Base-by-base conservation (phyloP, 2,113 vertebrate genomes). In the Pygoscelis adeliae region DNA sequence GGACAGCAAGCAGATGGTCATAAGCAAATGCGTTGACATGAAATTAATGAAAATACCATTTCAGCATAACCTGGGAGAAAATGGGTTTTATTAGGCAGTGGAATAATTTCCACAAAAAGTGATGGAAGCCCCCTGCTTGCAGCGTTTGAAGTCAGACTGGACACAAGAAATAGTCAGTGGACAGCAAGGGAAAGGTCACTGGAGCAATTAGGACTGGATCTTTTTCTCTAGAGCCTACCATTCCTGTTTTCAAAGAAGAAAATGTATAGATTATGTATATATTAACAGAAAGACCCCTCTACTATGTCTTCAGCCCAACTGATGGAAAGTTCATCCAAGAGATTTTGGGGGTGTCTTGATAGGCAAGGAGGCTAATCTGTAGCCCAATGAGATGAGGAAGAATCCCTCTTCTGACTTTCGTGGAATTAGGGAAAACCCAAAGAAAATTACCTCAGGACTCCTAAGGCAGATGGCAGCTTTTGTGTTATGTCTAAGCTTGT, bases 1-100 rank as follows among this genome's bases (percentile, higher is more conserved):
- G 87, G 81, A 96, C 93, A 95, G 88, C 9, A 92, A 95, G 79
- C 87, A 97, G 78, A 96, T 94, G 89, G 84, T 66, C 78, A 77
- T 55, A 91, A 91, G 80, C 4, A 3, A 94, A 89, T 58, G 50
- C 53, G 73, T 55, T 96, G 70, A 93, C 81, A 94, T 70, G 58
- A 97, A 96, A 94, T 87, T 89, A 85, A 93, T 70, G 84, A 91
- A 96, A 96, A 95, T 70, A 94, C 47, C 59, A 95, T 59, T 87
- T 96, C 34, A 85, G 73, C 5, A 10, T 80, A 89, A 96, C 56
- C 79, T 86, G 50, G 27, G 79, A 93, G 42, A 90, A 42, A 72
- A 87, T 47, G 59, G 58, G 73, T 82, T 91, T 92, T 87, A 87
- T 83, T 55, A 91, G 40, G 20, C 58, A 83, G 26, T 34, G 32